phyloP scores from a whole-genome alignment of 2,113 vertebrate species.

The Sciurus niger region DNA sequence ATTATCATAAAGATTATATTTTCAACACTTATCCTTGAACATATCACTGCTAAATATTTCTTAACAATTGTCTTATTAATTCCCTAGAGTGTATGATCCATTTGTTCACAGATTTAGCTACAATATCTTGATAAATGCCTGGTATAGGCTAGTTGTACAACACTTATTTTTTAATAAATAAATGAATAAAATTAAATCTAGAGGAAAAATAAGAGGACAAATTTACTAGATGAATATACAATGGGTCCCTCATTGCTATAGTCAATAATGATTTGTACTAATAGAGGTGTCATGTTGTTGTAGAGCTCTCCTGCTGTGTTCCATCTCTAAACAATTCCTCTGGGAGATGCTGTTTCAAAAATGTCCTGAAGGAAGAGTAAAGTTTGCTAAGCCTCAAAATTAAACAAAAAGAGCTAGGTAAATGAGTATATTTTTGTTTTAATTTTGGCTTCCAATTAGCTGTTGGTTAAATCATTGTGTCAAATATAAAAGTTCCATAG shows the following conservation, averaged over 20 bases:
- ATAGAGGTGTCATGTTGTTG: background rate
- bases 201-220: background rate
- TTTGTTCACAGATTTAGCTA: background rate
- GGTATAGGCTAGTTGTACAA: background rate
- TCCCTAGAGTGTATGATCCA: background rate
- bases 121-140: background rate
- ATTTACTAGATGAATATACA: background rate
- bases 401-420: background rate
- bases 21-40: background rate
- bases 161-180: background rate
- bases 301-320: background rate
- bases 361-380: background rate
- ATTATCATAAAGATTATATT: background rate
- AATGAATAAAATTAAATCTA: background rate
- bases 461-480: background rate
- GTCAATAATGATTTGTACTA: background rate
- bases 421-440: background rate
- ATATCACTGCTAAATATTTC: conserved; percentile 26
- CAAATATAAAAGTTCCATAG: background rate
- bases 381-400: background rate
- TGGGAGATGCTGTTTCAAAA: background rate
- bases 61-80: background rate
- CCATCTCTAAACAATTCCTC: background rate
- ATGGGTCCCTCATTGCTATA: background rate
- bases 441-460: background rate